A percentile compares a stretch with the other conserved stretches of the same genome.
Evolutionary conservation across 2,113 vertebrate genomes (phyloP).

Genomic region (Toxotes jaculatrix): DNA sequence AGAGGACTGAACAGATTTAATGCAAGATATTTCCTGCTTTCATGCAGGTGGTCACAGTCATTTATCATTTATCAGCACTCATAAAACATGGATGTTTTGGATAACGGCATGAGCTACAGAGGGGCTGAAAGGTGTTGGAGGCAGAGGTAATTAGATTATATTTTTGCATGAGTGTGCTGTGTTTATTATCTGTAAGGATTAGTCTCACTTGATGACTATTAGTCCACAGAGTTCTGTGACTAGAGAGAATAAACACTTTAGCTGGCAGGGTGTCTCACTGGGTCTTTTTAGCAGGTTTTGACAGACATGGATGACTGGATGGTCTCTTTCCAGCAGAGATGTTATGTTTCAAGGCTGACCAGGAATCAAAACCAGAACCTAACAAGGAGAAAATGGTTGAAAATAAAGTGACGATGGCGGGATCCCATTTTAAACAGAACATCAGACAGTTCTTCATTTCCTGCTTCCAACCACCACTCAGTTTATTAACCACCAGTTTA

Average conservation of each 20-base stretch:
- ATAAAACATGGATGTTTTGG: conserved; percentile 25
- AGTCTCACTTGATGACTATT: neutral
- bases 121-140: neutral
- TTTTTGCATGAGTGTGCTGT: neutral
- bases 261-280: neutral
- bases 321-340: neutral
- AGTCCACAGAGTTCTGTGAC: neutral
- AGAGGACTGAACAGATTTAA: conserved; percentile 2
- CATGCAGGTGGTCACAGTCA: conserved; percentile 31
- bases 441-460: no score
- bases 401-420: no score
- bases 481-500: no score
- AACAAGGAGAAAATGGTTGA: neutral
- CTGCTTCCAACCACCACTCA: no score
- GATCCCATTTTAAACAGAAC: no score
- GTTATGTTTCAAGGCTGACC: neutral
- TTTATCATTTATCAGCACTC: conserved; percentile 47
- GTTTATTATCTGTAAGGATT: neutral
- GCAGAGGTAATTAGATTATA: neutral
- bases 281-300: neutral
- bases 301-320: neutral
- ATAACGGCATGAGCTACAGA: conserved; percentile 4
- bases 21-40: neutral
- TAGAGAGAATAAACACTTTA: neutral
- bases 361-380: neutral